These are phyloP conservation scores for Lasioglossum figueresi DNA, from an alignment of 2,888 invertebrate species.

Conservation along the genomic window DNA sequence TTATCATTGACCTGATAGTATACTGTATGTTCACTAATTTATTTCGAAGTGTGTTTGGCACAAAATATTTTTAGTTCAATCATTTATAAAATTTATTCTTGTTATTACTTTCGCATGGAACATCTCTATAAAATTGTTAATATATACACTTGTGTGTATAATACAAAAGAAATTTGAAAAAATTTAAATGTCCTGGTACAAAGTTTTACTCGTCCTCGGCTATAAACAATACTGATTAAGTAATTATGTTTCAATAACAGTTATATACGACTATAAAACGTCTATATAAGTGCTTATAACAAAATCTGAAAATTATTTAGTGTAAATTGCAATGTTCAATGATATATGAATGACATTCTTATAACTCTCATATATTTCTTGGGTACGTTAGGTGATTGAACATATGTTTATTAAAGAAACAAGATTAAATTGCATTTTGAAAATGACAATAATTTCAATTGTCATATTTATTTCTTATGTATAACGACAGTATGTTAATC, in stretches of 20 bases:
- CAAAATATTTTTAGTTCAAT: background rate
- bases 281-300: background rate
- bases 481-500: background rate
- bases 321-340: background rate
- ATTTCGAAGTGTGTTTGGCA: conserved; percentile 6
- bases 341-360: background rate
- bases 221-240: background rate
- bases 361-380: background rate
- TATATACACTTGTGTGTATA: too few species aligned
- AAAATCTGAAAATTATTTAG: background rate
- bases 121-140: too few species aligned
- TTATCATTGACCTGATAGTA: background rate
- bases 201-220: too few species aligned
- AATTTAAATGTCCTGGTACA: too few species aligned
- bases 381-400: conserved; percentile 1
- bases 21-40: background rate
- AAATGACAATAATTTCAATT: conserved; percentile 19
- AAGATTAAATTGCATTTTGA: conserved; percentile 14
- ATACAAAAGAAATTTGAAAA: too few species aligned
- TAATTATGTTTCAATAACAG: background rate
- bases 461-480: conserved; percentile 17
- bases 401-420: background rate
- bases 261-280: background rate
- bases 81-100: too few species aligned
- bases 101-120: too few species aligned